Conservation (phyloP, 2,113 vertebrate species). For the Gobius niger region DNA sequence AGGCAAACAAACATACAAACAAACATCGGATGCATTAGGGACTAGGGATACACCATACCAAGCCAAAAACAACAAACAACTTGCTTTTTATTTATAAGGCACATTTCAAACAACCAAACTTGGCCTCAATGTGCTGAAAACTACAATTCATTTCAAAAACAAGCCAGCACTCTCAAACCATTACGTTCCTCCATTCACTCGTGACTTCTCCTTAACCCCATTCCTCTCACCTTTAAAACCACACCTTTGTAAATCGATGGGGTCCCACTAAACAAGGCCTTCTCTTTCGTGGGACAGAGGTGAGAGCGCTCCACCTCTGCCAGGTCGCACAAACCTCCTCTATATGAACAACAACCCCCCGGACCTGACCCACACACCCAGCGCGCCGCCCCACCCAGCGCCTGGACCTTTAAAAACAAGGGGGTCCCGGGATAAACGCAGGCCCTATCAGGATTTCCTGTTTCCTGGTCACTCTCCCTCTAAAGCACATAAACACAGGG, state of each 20-base stretch:
- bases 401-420: conserved; percentile 3
- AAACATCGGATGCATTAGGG: background rate
- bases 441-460: conserved; percentile 39
- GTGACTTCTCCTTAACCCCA: background rate
- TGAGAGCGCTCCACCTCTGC: conserved; percentile 14
- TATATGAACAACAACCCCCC: conserved; percentile 1
- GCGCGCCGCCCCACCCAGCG: background rate
- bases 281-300: conserved; percentile 9
- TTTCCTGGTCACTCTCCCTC: conserved; percentile 34
- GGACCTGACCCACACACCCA: background rate
- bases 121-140: no score
- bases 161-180: background rate
- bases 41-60: background rate
- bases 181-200: background rate
- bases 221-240: background rate
- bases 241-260: background rate
- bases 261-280: background rate
- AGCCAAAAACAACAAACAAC: background rate
- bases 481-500: conserved; percentile 8
- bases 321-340: conserved; percentile 18
- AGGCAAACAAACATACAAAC: no score
- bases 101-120: no score
- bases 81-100: background rate
- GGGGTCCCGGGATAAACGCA: conserved; percentile 15
- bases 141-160: background rate